Percentiles rank a stretch among this genome's conserved stretches.
These are phyloP conservation scores for Clostera curtula DNA, from an alignment of 2,888 invertebrate species.

Conservation along the genomic window DNA sequence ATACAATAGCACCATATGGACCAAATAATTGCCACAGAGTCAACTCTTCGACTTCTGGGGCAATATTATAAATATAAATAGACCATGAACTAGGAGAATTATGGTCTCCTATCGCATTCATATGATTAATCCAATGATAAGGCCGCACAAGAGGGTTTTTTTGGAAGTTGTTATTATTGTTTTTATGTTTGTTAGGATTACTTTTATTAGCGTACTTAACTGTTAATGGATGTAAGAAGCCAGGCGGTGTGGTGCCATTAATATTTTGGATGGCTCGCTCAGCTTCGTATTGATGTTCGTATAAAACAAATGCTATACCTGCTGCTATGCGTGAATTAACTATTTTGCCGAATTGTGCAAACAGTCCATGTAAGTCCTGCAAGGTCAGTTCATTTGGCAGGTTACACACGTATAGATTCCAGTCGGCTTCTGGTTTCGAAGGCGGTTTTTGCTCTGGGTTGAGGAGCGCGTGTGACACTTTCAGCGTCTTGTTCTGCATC, in stretches of 20 bases:
- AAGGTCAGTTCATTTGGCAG: constrained; percentile 74
- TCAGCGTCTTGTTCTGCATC: constrained; percentile 73
- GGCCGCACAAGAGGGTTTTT: constrained; percentile 64
- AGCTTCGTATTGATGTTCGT: constrained; percentile 68
- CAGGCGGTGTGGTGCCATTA: constrained; percentile 66
- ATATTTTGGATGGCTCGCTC: constrained; percentile 68
- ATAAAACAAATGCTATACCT: constrained; percentile 72
- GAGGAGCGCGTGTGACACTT: constrained; percentile 69
- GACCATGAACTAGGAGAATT: constrained; percentile 71
- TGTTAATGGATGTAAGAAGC: constrained; percentile 71
- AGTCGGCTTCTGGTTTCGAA: constrained; percentile 71
- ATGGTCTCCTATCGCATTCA: constrained; percentile 66
- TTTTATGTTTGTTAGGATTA: constrained; percentile 70
- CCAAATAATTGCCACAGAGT: constrained; percentile 71
- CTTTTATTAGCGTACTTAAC: constrained; percentile 76
- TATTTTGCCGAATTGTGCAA: constrained; percentile 74
- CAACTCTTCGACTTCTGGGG: constrained; percentile 69
- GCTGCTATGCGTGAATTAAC: constrained; percentile 73
- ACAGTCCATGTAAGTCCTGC: constrained; percentile 72
- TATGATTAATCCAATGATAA: constrained; percentile 70
- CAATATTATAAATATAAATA: constrained; percentile 72
- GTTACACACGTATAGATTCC: constrained; percentile 75
- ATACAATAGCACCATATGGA: constrained; percentile 74
- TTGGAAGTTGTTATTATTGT: constrained; percentile 65
- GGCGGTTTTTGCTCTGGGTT: constrained; percentile 71